Evolutionary conservation across 2,888 invertebrate species (phyloP).

Genomic region (Slavum lentiscoides): DNA sequence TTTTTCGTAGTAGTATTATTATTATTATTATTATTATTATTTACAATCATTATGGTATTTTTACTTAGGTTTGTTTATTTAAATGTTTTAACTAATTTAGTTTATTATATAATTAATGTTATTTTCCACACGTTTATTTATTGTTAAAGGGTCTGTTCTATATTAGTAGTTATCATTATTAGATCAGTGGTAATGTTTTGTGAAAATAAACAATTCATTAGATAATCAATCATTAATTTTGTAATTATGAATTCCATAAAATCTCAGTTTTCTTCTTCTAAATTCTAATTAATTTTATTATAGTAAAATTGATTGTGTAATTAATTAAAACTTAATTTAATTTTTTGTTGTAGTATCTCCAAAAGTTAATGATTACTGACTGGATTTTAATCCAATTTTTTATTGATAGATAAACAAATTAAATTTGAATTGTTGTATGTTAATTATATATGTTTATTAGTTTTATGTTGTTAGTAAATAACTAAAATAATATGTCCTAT

Average conservation of each 20-base stretch:
- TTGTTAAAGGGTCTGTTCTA: slow-evolving; percentile 10
- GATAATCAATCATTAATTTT: slow-evolving; percentile 2
- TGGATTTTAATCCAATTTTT: slow-evolving; percentile 1
- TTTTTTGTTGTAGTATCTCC: background rate
- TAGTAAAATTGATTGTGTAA: slow-evolving; percentile 10
- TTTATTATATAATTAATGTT: slow-evolving; percentile 14
- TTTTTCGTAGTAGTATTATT: background rate
- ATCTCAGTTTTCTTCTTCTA: slow-evolving; percentile 36
- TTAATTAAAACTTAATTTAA: slow-evolving; percentile 29
- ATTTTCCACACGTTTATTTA: slow-evolving; percentile 13
- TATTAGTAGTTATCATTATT: background rate
- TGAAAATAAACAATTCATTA: background rate
- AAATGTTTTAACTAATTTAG: slow-evolving; percentile 39
- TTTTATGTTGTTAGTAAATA: slow-evolving; percentile 32
- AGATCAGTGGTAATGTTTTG: background rate
- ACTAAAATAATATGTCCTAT: background rate
- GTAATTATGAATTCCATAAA: slow-evolving; percentile 7
- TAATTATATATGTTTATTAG: slow-evolving; percentile 28
- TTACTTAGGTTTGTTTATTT: slow-evolving; percentile 15
- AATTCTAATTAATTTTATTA: slow-evolving; percentile 29
- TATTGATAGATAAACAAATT: background rate
- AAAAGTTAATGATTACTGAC: background rate
- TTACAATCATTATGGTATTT: slow-evolving; percentile 10
- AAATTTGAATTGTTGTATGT: slow-evolving; percentile 29
- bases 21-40: background rate